Evolutionary conservation across 2,888 invertebrate genomes (phyloP), one percentile per base, ranked within the genome.

Genomic region (Brachyopa scutellaris): DNA sequence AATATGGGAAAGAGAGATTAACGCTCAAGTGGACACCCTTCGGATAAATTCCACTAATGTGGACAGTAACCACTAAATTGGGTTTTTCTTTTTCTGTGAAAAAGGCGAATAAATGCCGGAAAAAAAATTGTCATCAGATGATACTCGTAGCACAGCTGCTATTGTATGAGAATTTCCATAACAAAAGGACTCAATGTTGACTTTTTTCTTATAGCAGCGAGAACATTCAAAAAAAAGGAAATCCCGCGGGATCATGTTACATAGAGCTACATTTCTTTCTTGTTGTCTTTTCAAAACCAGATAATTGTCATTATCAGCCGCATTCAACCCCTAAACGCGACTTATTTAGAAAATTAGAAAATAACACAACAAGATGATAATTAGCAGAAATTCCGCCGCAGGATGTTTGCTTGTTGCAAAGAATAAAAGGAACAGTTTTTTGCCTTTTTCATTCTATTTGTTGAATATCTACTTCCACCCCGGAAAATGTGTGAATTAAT

Each of bases 291-390:
- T 11, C 33, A 62, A 80, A 80, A 69, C 80, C 74, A 80, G 80
- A 80, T 69, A 67, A 80, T 70, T 69, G 74, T 51, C 51, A 74
- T 80, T 70, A 80, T 49, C 51, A 64, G 66, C 80, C 80, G 31
- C 80, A 80, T 45, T 15, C 26, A 53, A 59, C 64, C 67, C 70
- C 47, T 70, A 49, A 49, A 49, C 9, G 21, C 7, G 26, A 11
- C 36, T 59, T 45, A 38, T 53, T 57, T 57, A 23, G 38, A 59
- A 80, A 5, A 76, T 82, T 72, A 66, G 70, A 77, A 77, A 64
- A 77, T 72, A 77, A 72, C 77, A 76, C 55, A 76, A 76, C 69
- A 76, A 69, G 49, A 69, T 29, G 76, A 76, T 82, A 82, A 82
- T 82, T 82, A 82, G 82, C 77, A 61, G 77, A 29, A 72, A 76